phyloP scores from a whole-genome alignment of 1,140 invertebrate genomes.

The Macrobrachium rosenbergii region DNA sequence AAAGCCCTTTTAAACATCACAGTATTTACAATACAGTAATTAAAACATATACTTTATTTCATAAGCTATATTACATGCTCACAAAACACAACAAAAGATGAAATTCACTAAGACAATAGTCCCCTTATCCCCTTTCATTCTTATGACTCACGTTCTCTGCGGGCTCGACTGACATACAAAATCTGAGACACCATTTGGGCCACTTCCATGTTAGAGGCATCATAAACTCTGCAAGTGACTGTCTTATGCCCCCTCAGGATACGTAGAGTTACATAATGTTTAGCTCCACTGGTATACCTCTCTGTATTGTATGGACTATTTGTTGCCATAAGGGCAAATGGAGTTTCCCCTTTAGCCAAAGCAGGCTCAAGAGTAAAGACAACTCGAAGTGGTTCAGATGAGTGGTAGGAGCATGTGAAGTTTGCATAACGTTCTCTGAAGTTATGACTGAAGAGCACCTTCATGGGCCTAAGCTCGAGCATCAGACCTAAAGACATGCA shows the following conservation, averaged over 20 bases:
- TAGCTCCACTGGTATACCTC: constrained; percentile 43
- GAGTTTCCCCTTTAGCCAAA: constrained; percentile 12
- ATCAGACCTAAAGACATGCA: constrained; percentile 60
- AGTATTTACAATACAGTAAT: no score
- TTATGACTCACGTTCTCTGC: constrained; percentile 31
- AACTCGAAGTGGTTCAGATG: constrained; percentile 56
- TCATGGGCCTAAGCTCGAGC: constrained; percentile 55
- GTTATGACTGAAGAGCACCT: constrained; percentile 52
- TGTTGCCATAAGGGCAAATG: constrained; percentile 22
- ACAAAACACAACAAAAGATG: not conserved
- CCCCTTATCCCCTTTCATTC: no score
- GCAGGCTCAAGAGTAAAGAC: constrained; percentile 30
- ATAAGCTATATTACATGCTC: no score
- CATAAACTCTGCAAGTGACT: constrained; percentile 47
- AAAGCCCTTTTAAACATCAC: no score
- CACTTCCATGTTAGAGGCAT: constrained; percentile 48
- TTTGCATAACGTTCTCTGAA: constrained; percentile 39
- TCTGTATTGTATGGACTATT: constrained; percentile 19
- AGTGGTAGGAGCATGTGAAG: constrained; percentile 60
- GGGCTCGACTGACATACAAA: constrained; percentile 29
- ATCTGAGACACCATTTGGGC: constrained; percentile 52
- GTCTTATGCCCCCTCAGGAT: constrained; percentile 39
- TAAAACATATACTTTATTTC: no score
- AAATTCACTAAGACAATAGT: not conserved
- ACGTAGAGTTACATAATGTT: constrained; percentile 34